phyloP scores from a whole-genome alignment of 2,888 invertebrate genomes.

The Philhelius pedissequus region DNA sequence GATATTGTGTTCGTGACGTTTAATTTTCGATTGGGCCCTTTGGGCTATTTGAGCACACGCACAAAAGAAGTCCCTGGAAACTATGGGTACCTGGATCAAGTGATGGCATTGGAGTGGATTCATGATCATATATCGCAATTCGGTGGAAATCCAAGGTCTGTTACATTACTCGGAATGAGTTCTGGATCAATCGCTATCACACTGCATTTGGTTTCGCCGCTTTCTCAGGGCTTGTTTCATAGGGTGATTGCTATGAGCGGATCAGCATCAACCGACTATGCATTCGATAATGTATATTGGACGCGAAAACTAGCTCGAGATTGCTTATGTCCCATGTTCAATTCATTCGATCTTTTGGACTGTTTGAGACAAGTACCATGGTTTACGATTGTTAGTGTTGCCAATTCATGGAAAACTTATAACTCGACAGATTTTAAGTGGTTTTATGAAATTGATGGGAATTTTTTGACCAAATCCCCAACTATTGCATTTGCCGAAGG shows the following conservation, averaged over 20 bases:
- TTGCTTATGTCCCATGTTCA: conserved; percentile 81
- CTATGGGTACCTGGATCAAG: conserved; percentile 85
- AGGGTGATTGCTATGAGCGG: conserved; percentile 85
- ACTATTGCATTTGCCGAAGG: conserved; percentile 81
- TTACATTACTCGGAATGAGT: conserved; percentile 83
- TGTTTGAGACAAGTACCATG: conserved; percentile 79
- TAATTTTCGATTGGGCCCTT: conserved; percentile 75
- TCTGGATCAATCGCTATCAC: conserved; percentile 80
- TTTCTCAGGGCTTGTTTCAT: conserved; percentile 84
- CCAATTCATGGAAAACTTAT: conserved; percentile 70
- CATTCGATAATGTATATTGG: conserved; percentile 79
- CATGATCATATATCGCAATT: conserved; percentile 83
- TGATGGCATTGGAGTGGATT: conserved; percentile 83
- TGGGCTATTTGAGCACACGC: conserved; percentile 82
- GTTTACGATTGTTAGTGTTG: conserved; percentile 70
- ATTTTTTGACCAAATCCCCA: conserved; percentile 80
- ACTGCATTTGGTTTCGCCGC: conserved; percentile 82
- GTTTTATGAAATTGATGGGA: conserved; percentile 82
- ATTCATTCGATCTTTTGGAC: conserved; percentile 80
- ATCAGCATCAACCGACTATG: conserved; percentile 80
- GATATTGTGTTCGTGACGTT: conserved; percentile 75
- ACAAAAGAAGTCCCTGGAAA: conserved; percentile 84
- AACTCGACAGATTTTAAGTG: conserved; percentile 73
- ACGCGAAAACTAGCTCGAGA: conserved; percentile 82
- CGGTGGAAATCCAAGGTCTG: conserved; percentile 83